Evolutionary conservation across 2,888 invertebrate genomes (phyloP).

Genomic region (Cephonodes hylas): DNA sequence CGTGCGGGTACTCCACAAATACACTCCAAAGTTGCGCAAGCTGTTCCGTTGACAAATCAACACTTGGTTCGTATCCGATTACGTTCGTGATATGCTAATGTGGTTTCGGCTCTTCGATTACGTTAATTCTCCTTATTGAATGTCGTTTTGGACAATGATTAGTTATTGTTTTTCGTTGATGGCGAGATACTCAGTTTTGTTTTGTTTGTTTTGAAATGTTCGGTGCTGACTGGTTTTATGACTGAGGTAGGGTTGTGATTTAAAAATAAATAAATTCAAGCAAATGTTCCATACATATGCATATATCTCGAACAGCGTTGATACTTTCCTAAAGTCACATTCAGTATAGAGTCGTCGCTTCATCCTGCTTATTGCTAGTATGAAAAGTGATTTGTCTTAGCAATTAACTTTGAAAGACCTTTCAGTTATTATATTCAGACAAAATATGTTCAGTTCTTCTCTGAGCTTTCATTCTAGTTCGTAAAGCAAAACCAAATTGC

Average conservation of each 20-base stretch:
- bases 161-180: constrained; percentile 13
- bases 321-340: too few species aligned
- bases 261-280: too few species aligned
- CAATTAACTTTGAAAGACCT: too few species aligned
- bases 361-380: too few species aligned
- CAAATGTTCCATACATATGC: too few species aligned
- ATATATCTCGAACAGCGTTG: too few species aligned
- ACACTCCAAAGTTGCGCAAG: background rate
- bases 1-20: constrained; percentile 1
- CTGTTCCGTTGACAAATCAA: constrained; percentile 41
- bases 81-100: constrained; percentile 35
- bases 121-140: constrained; percentile 21
- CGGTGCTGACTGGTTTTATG: background rate
- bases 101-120: constrained; percentile 26
- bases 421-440: too few species aligned
- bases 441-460: too few species aligned
- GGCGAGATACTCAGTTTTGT: background rate
- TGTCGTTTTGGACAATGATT: constrained; percentile 14
- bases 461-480: too few species aligned
- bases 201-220: constrained; percentile 8
- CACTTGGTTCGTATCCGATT: constrained; percentile 38
- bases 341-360: too few species aligned
- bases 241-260: background rate
- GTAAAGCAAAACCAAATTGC: too few species aligned
- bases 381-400: too few species aligned